Evolutionary conservation across 2,113 vertebrate genomes (phyloP), one percentile per base, ranked within the genome.

Genomic region (Corydoras maculifer): DNA sequence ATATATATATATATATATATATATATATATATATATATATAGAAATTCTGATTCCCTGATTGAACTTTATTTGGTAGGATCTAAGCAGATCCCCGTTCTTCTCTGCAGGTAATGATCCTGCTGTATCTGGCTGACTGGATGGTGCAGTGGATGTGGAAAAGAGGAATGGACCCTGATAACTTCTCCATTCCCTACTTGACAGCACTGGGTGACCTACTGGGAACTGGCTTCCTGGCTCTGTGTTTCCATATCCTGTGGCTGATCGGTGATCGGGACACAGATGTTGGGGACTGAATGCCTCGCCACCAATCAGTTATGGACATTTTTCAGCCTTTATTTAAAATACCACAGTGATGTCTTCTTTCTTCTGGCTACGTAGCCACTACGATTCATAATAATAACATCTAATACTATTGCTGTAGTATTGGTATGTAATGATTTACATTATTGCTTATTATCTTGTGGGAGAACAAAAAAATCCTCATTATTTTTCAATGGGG

Each of bases 111-210:
- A 30, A 82, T 98, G 59, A 92, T 98, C 81, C 94, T 99, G 4
- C 92, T 99, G 32, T 99, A 97, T 87, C 91, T 99, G 69, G 96
- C 97, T 4, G 94, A 99, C 89, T 99, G 97, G 97, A 97, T 99
- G 95, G 96, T 98, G 62, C 92, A 98, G 86, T 99, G 97, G 96
- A 99, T 99, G 96, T 99, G 97, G 97, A 88, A 91, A 35, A 86
- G 96, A 69, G 93, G 96, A 69, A 92, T 99, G 85, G 93, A 99
- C 72, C 97, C 97, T 0, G 97, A 99, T 89, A 99, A 99, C 88
- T 99, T 98, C 88, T 98, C 95, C 81, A 99, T 99, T 88, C 97
- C 97, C 0, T 99, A 99, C 90, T 87, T 99, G 89, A 99, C 97
- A 0, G 96, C 96, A 0, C 88, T 99, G 76, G 97, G 97, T 4